Evolutionary conservation across 2,888 invertebrate genomes (phyloP).

Genomic region (Callosobruchus maculatus): DNA sequence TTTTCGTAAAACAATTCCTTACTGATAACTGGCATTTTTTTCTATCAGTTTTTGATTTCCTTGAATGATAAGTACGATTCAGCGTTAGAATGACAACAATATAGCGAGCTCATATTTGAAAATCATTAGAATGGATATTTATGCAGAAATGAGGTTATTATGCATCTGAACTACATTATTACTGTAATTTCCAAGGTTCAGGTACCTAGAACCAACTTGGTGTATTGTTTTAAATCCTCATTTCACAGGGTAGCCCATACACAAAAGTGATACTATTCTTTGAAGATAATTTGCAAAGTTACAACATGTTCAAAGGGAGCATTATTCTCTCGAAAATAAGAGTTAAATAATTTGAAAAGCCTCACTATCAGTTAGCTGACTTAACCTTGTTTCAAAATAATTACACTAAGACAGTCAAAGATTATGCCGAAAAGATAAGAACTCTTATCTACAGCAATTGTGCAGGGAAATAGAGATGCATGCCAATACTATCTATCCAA

Average conservation of each 20-base stretch:
- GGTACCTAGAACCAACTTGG: not conserved
- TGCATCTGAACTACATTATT: not conserved
- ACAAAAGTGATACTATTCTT: too few relatives aligned
- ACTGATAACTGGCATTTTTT: slow-evolving; percentile 29
- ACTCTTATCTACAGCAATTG: too few relatives aligned
- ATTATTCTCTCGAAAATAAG: too few relatives aligned
- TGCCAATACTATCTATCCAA: too few relatives aligned
- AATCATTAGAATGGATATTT: not conserved
- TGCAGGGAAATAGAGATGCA: too few relatives aligned
- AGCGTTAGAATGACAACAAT: not conserved
- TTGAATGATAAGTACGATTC: not conserved
- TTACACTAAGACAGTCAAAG: too few relatives aligned
- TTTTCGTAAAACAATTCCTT: slow-evolving; percentile 31
- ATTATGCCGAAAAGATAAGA: too few relatives aligned
- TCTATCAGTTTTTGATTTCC: not conserved
- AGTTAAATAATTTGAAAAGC: too few relatives aligned
- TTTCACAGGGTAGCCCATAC: not conserved
- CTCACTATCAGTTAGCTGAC: too few relatives aligned
- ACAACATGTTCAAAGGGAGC: too few relatives aligned
- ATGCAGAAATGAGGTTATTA: not conserved
- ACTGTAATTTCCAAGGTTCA: not conserved
- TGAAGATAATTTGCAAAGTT: too few relatives aligned
- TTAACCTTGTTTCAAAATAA: too few relatives aligned
- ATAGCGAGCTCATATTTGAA: not conserved
- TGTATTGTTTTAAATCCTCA: not conserved